Conservation (phyloP, 2,113 vertebrate species). For the Lophius piscatorius region DNA sequence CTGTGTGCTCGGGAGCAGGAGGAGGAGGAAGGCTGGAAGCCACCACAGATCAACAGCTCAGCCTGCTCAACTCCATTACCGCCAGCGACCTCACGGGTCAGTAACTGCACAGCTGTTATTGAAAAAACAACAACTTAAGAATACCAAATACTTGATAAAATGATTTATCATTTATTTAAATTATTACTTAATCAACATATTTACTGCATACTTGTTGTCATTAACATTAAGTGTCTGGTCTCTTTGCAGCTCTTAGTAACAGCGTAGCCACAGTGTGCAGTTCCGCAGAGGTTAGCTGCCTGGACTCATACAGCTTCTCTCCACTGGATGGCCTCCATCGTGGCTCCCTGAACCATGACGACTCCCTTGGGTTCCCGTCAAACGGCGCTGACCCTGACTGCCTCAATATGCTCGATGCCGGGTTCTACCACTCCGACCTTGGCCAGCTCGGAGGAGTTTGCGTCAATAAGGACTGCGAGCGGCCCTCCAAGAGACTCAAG, state of each 20-base stretch:
- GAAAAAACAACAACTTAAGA: background rate
- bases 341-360: slow-evolving; percentile 88
- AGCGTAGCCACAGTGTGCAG: slow-evolving; percentile 91
- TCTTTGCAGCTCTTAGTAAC: slow-evolving; percentile 88
- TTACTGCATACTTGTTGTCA: background rate
- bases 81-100: slow-evolving; percentile 95
- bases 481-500: slow-evolving; percentile 93
- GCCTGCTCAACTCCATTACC: slow-evolving; percentile 93
- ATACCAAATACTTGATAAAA: background rate
- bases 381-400: slow-evolving; percentile 92
- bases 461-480: slow-evolving; percentile 88
- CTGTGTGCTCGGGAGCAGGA: slow-evolving; percentile 84
- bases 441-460: slow-evolving; percentile 85
- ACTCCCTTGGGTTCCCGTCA: slow-evolving; percentile 87
- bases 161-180: no score
- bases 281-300: slow-evolving; percentile 85
- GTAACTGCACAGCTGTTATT: background rate
- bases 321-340: slow-evolving; percentile 89
- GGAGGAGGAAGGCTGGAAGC: slow-evolving; percentile 84
- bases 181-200: background rate
- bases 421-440: slow-evolving; percentile 94
- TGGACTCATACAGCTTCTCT: slow-evolving; percentile 89
- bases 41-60: slow-evolving; percentile 90
- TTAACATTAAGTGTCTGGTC: background rate
- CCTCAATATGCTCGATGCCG: slow-evolving; percentile 96